A percentile compares a stretch with the other conserved stretches of the same genome.
phyloP scores from a whole-genome alignment of 2,113 vertebrate genomes.

The Charina bottae region DNA sequence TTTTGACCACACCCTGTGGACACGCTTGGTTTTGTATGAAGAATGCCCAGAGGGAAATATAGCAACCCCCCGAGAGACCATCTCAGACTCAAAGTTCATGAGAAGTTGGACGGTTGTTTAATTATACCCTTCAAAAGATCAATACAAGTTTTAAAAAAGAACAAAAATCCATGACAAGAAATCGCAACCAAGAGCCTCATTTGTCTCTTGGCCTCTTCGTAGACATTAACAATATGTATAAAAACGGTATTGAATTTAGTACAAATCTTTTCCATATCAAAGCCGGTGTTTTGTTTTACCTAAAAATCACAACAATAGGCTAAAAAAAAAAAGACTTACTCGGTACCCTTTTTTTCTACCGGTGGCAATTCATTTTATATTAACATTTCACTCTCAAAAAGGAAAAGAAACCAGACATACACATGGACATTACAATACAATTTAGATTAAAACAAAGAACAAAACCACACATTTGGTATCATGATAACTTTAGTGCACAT shows the following conservation, averaged over 20 bases:
- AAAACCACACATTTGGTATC: conserved; percentile 67
- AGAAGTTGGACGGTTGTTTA: not conserved
- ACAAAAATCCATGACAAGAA: not conserved
- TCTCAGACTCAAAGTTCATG: not conserved
- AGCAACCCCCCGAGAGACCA: not conserved
- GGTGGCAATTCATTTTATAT: conserved; percentile 9
- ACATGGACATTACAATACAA: conserved; percentile 48
- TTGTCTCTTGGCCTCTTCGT: not conserved
- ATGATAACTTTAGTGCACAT: conserved; percentile 68
- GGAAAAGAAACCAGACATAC: not conserved
- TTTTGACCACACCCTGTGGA: not conserved
- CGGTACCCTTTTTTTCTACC: not conserved
- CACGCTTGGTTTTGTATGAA: not conserved
- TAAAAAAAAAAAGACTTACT: not conserved
- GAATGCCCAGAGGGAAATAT: not conserved
- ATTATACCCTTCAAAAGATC: not conserved
- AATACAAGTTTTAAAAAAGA: not conserved
- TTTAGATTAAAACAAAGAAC: conserved; percentile 49
- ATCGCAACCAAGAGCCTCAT: not conserved
- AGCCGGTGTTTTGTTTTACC: not conserved
- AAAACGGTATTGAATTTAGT: conserved; percentile 4
- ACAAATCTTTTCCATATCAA: not conserved
- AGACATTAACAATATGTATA: conserved; percentile 17
- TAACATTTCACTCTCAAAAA: not conserved
- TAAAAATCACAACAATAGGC: not conserved